These are phyloP conservation scores for Noturus placidus DNA, from an alignment of 2,113 vertebrate species.

Conservation along the genomic window DNA sequence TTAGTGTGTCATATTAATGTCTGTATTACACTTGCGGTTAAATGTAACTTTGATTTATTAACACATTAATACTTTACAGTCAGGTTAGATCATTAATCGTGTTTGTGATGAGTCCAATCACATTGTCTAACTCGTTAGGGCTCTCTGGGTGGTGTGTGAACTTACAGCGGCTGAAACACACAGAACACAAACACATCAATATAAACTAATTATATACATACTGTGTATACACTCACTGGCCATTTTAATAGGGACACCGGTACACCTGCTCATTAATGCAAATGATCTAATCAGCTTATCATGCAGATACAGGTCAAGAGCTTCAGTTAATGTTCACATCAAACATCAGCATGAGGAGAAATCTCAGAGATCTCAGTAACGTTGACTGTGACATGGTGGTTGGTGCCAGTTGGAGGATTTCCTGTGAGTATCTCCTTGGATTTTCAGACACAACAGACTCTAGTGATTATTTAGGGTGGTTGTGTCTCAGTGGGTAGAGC, in stretches of 20 bases:
- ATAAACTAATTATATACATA: neutral
- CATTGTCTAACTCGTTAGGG: neutral
- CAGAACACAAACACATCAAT: neutral
- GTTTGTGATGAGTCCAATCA: neutral
- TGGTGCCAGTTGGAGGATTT: neutral
- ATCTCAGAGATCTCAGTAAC: neutral
- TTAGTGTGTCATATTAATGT: no score
- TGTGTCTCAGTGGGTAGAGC: no score
- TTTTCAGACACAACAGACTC: no score
- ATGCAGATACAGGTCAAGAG: neutral
- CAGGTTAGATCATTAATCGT: neutral
- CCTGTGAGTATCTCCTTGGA: neutral
- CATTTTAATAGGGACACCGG: neutral
- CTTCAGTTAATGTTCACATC: neutral
- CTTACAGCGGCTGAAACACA: constrained; percentile 22
- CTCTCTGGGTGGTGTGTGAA: neutral
- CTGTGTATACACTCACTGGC: neutral
- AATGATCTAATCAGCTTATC: neutral
- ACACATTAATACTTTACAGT: neutral
- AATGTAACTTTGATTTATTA: neutral
- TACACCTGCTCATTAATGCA: neutral
- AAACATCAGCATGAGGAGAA: neutral
- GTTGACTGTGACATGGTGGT: neutral
- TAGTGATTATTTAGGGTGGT: neutral
- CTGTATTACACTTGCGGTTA: neutral